phyloP scores from a whole-genome alignment of 2,113 vertebrate species.

The Gila orcuttii region DNA sequence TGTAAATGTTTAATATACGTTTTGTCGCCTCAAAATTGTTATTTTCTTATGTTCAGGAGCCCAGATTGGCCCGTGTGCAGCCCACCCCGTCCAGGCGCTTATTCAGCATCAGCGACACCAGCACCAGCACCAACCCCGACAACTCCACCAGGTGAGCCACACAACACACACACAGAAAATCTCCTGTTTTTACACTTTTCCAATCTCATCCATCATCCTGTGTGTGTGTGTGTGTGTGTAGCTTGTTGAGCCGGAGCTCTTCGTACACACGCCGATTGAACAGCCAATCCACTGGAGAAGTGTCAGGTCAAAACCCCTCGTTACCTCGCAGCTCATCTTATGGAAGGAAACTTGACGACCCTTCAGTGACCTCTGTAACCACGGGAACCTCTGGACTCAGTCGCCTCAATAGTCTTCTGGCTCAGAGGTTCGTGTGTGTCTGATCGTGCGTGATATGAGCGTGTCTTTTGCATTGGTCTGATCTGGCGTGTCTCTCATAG shows the following conservation, averaged over 20 bases:
- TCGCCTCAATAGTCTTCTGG: slow-evolving; percentile 72
- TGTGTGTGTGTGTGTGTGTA: slow-evolving; percentile 49
- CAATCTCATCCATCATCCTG: neutral
- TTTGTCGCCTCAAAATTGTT: neutral
- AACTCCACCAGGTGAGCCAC: slow-evolving; percentile 72
- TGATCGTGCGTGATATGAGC: neutral
- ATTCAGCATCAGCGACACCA: slow-evolving; percentile 74
- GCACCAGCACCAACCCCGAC: slow-evolving; percentile 67
- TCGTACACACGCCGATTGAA: slow-evolving; percentile 78
- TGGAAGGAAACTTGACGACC: slow-evolving; percentile 78
- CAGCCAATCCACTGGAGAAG: slow-evolving; percentile 75
- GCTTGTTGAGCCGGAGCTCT: slow-evolving; percentile 79
- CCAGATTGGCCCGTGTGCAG: slow-evolving; percentile 75
- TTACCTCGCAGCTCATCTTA: slow-evolving; percentile 81
- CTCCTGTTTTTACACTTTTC: neutral
- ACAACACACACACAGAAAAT: neutral
- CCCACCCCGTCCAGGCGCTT: slow-evolving; percentile 78
- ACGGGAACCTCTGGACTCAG: slow-evolving; percentile 71
- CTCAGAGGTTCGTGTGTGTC: slow-evolving; percentile 69
- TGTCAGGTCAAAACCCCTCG: slow-evolving; percentile 71
- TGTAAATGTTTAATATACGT: too few relatives aligned
- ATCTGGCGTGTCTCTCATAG: slow-evolving; percentile 52
- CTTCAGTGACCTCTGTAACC: slow-evolving; percentile 70
- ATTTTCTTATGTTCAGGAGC: slow-evolving; percentile 67
- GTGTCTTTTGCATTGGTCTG: neutral